Conservation (phyloP, 2,888 invertebrate species). For the Subacronicta megacephala region DNA sequence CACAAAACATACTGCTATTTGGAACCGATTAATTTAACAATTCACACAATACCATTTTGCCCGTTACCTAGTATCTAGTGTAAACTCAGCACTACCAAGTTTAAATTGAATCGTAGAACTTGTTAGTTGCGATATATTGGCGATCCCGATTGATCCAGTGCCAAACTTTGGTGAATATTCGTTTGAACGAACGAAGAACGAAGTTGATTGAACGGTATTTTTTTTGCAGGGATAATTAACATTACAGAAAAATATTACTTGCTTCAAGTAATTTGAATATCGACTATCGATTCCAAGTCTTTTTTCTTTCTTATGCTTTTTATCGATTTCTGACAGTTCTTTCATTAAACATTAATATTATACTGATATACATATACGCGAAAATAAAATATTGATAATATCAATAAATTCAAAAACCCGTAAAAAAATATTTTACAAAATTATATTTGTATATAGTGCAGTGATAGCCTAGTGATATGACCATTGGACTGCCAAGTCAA, state of each 20-base stretch:
- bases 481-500: no score
- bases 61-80: constrained; percentile 16
- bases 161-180: constrained; percentile 30
- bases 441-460: no score
- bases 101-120: constrained; percentile 54
- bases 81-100: constrained; percentile 32
- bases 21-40: constrained; percentile 19
- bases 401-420: no score
- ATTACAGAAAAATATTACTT: not conserved
- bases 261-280: not conserved
- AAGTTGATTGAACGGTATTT: constrained; percentile 7
- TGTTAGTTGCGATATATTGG: constrained; percentile 38
- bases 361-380: no score
- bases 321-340: no score
- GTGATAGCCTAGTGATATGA: no score
- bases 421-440: no score
- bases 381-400: no score
- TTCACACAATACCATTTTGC: constrained; percentile 17
- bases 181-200: constrained; percentile 23
- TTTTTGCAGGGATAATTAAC: constrained; percentile 1
- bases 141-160: constrained; percentile 40
- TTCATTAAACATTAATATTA: no score
- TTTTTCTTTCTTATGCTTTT: no score
- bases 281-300: not conserved
- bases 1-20: constrained; percentile 9